These are phyloP conservation scores for Palythoa grandis DNA, from an alignment of 92 coral and sea anemone species.

Conservation along the genomic window DNA sequence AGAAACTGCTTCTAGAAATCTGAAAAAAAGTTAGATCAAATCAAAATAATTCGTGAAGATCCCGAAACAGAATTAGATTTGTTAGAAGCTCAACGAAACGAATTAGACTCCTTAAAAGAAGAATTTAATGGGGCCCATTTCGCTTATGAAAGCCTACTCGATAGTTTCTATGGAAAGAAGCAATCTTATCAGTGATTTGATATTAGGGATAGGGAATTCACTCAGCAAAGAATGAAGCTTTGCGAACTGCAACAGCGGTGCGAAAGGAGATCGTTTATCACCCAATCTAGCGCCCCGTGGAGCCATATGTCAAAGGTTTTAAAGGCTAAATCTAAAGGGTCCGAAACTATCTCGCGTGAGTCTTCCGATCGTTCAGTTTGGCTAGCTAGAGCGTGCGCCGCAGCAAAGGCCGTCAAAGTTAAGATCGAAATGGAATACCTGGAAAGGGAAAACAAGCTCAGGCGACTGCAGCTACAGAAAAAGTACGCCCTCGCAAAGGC, in stretches of 20 bases:
- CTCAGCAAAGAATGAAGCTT: slow-evolving; percentile 15
- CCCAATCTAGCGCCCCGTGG: background rate
- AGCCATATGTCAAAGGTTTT: background rate
- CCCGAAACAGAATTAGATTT: slow-evolving; percentile 14
- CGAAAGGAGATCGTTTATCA: background rate
- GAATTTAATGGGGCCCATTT: slow-evolving; percentile 11
- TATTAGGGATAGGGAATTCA: slow-evolving; percentile 29
- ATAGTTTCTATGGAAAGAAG: background rate
- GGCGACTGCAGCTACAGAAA: slow-evolving; percentile 28
- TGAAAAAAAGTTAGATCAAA: background rate
- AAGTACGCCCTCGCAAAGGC: slow-evolving; percentile 39
- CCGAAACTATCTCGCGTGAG: background rate
- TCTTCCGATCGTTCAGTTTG: background rate
- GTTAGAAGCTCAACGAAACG: background rate
- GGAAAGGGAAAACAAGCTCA: slow-evolving; percentile 14
- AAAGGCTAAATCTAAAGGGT: background rate
- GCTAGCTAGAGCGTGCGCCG: slow-evolving; percentile 12
- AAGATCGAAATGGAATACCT: slow-evolving; percentile 33
- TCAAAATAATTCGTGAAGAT: background rate
- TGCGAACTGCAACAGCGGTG: background rate
- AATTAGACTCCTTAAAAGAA: background rate
- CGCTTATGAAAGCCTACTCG: slow-evolving; percentile 1
- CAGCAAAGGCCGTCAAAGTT: slow-evolving; percentile 15
- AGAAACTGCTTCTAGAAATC: background rate
- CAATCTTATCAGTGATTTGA: slow-evolving; percentile 31